Evolutionary conservation across 2,888 invertebrate species (phyloP), one percentile per base, ranked within the genome.

Genomic region (Philaethria dido): DNA sequence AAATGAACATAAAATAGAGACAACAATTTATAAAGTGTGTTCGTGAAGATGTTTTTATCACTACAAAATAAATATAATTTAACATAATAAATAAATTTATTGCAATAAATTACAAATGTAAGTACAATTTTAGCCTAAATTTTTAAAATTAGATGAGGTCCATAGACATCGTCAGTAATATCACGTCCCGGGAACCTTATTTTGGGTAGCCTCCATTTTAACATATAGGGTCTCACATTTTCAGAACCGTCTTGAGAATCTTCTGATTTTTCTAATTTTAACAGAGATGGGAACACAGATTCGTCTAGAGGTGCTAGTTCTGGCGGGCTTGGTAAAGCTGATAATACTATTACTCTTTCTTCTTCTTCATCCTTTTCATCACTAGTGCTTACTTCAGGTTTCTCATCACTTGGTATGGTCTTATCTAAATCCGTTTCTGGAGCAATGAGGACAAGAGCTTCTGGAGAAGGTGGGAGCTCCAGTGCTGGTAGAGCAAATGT

Each of bases 291-390:
- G 1, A 36, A 13, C 6, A 54, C 18, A 8, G 54, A 33, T 33
- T 14, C 54, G 14, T 36, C 36, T 14, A 36, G 54, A 54, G 54
- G 54, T 54, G 14, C 36, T 18, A 54, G 14, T 20, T 54, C 36
- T 13, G 54, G 54, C 3, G 54, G 33, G 14, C 3, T 33, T 6
- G 54, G 54, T 6, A 54, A 0, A 4, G 54, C 18, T 20, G 54
- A 36, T 6, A 54, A 14, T 36, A 36, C 0, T 36, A 29, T 18
- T 5, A 36, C 13, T 36, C n/a, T n/a, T n/a, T n/a, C n/a, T n/a
- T 18, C 18, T 54, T 36, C 14, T 13, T 54, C 20, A 13, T 36
- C 36, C 6, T 55, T 14, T 13, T 18, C 13, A 14, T 14, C 13
- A 16, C 20, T 9, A 36, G 33, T 9, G 33, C 9, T 9, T 6